A percentile compares a stretch with the other conserved stretches of the same genome.
Conservation (phyloP, 1,140 invertebrate species). For the Asbolus verrucosus region DNA sequence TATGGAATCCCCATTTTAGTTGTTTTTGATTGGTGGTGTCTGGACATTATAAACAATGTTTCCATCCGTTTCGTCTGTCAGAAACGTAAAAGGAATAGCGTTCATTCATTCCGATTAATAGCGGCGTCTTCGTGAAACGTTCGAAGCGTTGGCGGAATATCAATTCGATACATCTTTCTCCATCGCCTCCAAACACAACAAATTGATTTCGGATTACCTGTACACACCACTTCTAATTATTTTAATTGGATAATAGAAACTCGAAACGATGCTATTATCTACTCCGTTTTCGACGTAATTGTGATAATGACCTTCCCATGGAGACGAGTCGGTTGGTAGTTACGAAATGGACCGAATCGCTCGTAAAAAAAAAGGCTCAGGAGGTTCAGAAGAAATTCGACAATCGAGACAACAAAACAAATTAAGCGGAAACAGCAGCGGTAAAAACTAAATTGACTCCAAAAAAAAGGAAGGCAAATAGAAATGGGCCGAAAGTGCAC, state of each 20-base stretch:
- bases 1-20: neutral
- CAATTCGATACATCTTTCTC: constrained; percentile 19
- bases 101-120: neutral
- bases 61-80: neutral
- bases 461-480: too few species aligned
- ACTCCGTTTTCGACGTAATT: constrained; percentile 3
- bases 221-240: constrained; percentile 6
- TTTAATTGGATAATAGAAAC: constrained; percentile 30
- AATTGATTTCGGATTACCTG: constrained; percentile 19
- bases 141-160: constrained; percentile 21
- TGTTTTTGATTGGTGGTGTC: too few species aligned
- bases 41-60: constrained; percentile 17
- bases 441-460: too few species aligned
- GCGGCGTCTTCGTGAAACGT: neutral
- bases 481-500: too few species aligned
- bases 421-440: too few species aligned
- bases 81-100: constrained; percentile 10
- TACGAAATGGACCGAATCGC: too few species aligned
- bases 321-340: neutral
- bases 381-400: too few species aligned
- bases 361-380: too few species aligned
- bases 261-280: neutral
- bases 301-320: neutral
- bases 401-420: too few species aligned
- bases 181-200: constrained; percentile 18